These are phyloP conservation scores for Perognathus longimembris DNA, from an alignment of 2,113 vertebrate species.

Conservation along the genomic window DNA sequence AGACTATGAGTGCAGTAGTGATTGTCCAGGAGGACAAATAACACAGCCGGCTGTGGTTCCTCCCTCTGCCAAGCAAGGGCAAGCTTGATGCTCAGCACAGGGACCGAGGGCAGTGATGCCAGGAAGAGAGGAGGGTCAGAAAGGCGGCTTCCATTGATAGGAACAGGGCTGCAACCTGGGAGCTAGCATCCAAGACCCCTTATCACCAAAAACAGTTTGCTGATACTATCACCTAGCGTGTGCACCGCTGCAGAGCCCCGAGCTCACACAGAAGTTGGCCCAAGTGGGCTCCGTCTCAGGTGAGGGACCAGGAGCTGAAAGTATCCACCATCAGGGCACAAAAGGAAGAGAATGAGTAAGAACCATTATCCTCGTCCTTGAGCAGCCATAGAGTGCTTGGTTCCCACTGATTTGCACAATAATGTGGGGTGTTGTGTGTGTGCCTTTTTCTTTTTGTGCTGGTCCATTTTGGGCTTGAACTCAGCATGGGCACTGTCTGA, in stretches of 20 bases:
- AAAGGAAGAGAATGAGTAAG: neutral
- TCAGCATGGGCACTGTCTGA: too few relatives aligned
- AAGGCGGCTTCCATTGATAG: too few relatives aligned
- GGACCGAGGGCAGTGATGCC: too few relatives aligned
- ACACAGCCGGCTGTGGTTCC: neutral
- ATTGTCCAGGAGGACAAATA: neutral
- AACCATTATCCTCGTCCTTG: neutral
- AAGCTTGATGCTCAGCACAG: accelerated
- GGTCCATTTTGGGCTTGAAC: too few relatives aligned
- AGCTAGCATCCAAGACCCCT: neutral
- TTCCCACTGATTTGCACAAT: neutral
- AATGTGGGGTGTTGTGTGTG: neutral
- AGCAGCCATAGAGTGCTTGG: neutral
- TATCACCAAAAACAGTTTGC: neutral
- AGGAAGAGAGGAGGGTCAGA: neutral
- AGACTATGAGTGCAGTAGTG: neutral
- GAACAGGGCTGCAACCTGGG: neutral
- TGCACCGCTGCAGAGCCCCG: too few relatives aligned
- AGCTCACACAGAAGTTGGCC: neutral
- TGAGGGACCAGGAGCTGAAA: neutral
- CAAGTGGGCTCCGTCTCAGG: neutral
- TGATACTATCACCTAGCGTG: neutral
- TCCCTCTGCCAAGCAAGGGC: neutral
- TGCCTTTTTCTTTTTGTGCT: too few relatives aligned
- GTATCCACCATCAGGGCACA: neutral